These are phyloP conservation scores for Mareca penelope DNA, from an alignment of 2,797 vertebrate species.

Conservation along the genomic window DNA sequence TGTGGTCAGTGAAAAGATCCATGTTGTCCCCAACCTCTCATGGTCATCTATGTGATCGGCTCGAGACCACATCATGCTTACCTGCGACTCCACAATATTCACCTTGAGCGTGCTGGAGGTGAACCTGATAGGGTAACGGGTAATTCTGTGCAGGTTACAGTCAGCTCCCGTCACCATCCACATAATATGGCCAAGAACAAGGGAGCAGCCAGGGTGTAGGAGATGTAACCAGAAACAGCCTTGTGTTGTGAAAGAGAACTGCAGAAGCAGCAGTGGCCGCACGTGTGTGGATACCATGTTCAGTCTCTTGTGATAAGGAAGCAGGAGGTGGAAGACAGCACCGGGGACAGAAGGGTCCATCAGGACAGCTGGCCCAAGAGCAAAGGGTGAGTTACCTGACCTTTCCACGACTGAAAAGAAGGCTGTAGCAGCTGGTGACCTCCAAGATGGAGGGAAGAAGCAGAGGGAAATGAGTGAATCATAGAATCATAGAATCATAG, in stretches of 20 bases:
- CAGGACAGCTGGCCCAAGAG: not conserved
- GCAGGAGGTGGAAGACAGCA: not conserved
- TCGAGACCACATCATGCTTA: not conserved
- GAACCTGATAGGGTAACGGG: too few species aligned
- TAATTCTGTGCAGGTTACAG: fast-evolving
- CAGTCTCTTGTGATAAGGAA: not conserved
- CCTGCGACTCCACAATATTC: not conserved
- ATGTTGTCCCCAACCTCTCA: fast-evolving
- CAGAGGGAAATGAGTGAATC: not conserved
- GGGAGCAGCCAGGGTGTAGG: not conserved
- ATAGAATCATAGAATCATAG: too few species aligned
- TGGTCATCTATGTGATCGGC: fast-evolving
- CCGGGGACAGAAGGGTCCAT: not conserved
- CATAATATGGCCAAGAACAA: fast-evolving
- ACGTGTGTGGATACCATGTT: fast-evolving
- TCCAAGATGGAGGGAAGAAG: not conserved
- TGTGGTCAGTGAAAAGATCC: not conserved
- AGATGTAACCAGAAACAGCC: fast-evolving
- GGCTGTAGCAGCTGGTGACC: not conserved
- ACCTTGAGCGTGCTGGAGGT: not conserved
- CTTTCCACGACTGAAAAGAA: not conserved
- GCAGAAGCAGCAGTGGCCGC: not conserved
- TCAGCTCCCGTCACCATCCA: fast-evolving
- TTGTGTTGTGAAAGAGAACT: not conserved
- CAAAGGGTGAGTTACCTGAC: not conserved